Conservation (phyloP, 2,888 invertebrate genomes). For the Conus canariensis region DNA sequence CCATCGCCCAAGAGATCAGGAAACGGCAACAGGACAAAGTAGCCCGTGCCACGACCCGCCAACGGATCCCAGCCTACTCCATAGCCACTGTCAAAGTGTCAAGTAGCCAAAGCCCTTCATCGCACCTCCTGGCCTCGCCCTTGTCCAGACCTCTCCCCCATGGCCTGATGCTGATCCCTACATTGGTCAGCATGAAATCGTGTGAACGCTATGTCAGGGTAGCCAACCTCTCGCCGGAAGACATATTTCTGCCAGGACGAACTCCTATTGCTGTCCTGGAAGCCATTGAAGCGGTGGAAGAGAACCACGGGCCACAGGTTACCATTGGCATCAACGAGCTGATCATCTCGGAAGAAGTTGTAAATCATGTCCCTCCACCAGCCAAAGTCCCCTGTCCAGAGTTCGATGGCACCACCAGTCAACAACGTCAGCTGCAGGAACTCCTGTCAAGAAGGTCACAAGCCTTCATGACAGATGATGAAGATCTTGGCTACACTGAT, state of each 20-base stretch:
- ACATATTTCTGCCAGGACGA: background rate
- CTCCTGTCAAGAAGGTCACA: background rate
- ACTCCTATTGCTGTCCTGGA: constrained; percentile 7
- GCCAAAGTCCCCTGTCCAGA: background rate
- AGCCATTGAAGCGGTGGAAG: background rate
- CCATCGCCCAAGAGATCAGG: background rate
- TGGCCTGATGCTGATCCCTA: constrained; percentile 25
- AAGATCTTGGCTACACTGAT: constrained; percentile 27
- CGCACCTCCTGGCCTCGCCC: constrained; percentile 18
- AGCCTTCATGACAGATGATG: background rate
- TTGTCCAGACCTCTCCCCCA: background rate
- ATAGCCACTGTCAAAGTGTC: background rate
- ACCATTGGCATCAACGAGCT: background rate
- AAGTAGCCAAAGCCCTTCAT: background rate
- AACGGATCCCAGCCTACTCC: background rate
- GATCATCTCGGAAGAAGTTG: background rate
- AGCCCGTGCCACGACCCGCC: background rate
- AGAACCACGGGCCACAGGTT: background rate
- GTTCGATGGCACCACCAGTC: constrained; percentile 21
- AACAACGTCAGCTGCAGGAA: background rate
- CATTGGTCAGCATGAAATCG: background rate
- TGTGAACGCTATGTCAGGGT: background rate
- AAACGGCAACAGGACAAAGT: background rate
- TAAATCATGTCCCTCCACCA: background rate
- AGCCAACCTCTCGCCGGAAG: background rate